Evolutionary conservation across 92 coral and sea anemone genomes (phyloP), one percentile per base, ranked within the genome.

Genomic region (Paramuricea clavata): DNA sequence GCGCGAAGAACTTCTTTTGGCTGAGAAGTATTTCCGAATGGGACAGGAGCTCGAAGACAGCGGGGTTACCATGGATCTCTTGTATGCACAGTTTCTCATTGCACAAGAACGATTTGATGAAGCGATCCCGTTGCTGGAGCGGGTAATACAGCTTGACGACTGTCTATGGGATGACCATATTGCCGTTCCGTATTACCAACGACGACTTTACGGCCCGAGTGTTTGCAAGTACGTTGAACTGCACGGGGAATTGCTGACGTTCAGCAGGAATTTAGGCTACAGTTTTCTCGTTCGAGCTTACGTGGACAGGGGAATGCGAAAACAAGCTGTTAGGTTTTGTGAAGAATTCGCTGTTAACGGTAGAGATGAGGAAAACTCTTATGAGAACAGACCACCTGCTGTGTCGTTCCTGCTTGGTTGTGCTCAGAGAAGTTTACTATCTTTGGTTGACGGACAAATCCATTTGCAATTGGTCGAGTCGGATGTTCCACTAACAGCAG

Each of bases 291-390:
- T 73, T 2, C 79, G 57, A 13, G 57, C 31, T 21, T 73, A 73
- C 34, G 79, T 73, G 31, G 79, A n/a, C 33, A n/a, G 33, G 26
- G 79, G 79, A 7, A 28, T 2, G 30, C 33, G 35, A 49, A 73
- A n/a, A 43, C 12, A 73, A 73, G 79, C 79, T 5, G 57, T 73
- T n/a, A n/a, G n/a, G n/a, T n/a, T n/a, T n/a, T n/a, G n/a, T 42
- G 57, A 19, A 19, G 79, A 52, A 54, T 73, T 4, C 35, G 79
- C 33, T 19, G 35, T 27, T n/a, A n/a, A 42, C 57, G 33, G 56
- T 73, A 39, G 2, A 39, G 27, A 9, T 27, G 19, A 33, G 79
- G 56, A 4, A 73, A 42, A 28, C 52, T 27, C 13, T 12, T 43
- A 23, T 23, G 31, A 39, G 52, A 33, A 5, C 79, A n/a, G n/a